Evolutionary conservation across 2,113 vertebrate species (phyloP), one percentile per base, ranked within the genome.

Genomic region (Sardina pilchardus): DNA sequence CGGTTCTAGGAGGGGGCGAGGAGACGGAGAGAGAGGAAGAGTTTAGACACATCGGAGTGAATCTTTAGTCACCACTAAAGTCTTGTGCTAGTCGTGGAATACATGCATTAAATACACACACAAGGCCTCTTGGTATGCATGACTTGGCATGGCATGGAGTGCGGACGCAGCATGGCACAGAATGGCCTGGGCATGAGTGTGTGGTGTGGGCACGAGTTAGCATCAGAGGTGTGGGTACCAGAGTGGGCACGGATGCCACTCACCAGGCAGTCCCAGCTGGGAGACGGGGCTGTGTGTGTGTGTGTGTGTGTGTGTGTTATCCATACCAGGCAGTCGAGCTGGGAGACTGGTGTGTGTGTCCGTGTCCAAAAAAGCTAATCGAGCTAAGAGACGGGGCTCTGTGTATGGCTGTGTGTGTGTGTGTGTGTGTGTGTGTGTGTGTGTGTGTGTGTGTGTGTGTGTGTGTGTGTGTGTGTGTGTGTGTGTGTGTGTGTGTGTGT

Each of bases 281-380:
- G 1, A 47, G 45, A 10, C 12, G 45, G 45, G 45, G 45, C 12
- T 47, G 45, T 47, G 45, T 47, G 45, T 47, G 45, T 47, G 45
- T 47, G 45, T 47, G 45, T 47, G 45, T 12, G 45, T 12, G 45
- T 47, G 45, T 47, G 45, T 12, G 45, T 47, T 1, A 6, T 67
- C 24, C 91, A 94, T 86, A 95, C 95, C 96, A 99, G 91, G 92
- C 98, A 99, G 91, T 99, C 98, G 81, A 99, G 96, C 94, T 99
- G 98, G 45, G 45, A 14, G 45, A 47, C 12, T 3, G 6, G 45
- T n/a, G n/a, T n/a, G n/a, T n/a, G n/a, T n/a, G n/a, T n/a, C n/a
- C n/a, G n/a, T n/a, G n/a, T n/a, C n/a, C n/a, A n/a, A n/a, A n/a
- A n/a, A n/a, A n/a, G n/a, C n/a, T n/a, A n/a, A n/a, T 99, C 98